Base-by-base conservation (phyloP, 2,888 invertebrate species). In the Laspeyria flexula region DNA sequence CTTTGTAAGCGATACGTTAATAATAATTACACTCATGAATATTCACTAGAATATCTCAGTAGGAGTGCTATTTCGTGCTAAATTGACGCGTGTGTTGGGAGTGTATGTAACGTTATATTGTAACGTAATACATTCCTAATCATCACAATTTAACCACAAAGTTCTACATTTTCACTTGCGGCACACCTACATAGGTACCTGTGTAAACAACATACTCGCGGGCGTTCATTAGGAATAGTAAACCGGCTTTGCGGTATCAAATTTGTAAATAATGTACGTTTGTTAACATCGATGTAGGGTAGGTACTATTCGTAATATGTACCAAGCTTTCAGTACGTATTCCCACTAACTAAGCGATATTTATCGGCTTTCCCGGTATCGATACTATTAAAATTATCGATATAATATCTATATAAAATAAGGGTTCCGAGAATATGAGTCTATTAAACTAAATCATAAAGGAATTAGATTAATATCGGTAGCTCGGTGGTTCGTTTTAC, bases 211-310 rank as follows among this genome's bases (percentile, higher is more conserved):
- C 65, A 65, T 64, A 73, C 71, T 77, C 66, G 67, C 70, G 71
- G 71, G 73, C 68, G 79, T 81, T 88, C 86, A 87, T 87, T 88
- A 86, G 86, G 82, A 88, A 87, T 83, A 82, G 84, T 85, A 88
- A 82, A 85, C 85, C 85, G 74, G 71, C 79, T 76, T 76, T 76
- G 80, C 65, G 70, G 77, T 86, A 82, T 86, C 83, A 79, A 71
- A 77, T 86, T 86, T 76, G 71, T 77, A 81, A 81, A 72, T 70
- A 72, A 70, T 60, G 64, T 68, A 60, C 66, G 63, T 75, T 65
- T 68, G 70, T 66, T 58, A 61, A 65, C 69, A 59, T 64, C 58
- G 41, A 58, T 54, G 45, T 61, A n/a, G n/a, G n/a, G n/a, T n/a
- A n/a, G n/a, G n/a, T n/a, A 42, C 47, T 50, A 49, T 42, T 45